Conservation (phyloP, 2,113 vertebrate genomes). For the Aphelocoma coerulescens region DNA sequence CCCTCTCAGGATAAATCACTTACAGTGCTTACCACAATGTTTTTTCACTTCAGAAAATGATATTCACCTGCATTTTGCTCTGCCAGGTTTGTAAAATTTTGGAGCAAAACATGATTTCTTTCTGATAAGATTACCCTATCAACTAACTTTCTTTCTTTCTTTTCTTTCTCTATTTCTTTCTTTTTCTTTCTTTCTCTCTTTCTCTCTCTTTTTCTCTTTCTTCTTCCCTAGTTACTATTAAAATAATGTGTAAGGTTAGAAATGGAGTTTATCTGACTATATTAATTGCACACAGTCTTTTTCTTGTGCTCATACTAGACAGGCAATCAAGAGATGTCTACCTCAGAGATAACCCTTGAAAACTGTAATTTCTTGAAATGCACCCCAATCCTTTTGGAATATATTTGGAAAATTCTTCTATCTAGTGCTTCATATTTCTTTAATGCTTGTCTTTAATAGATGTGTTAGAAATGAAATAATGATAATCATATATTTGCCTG, state of each 20-base stretch:
- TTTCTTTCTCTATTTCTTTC: background rate
- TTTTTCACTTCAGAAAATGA: background rate
- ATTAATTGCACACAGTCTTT: background rate
- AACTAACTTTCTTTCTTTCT: background rate
- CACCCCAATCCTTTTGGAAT: background rate
- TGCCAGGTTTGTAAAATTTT: background rate
- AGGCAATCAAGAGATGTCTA: background rate
- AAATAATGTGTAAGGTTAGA: background rate
- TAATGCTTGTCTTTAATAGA: background rate
- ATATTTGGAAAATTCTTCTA: background rate
- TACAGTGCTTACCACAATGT: background rate
- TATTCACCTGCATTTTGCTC: background rate
- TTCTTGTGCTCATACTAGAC: background rate
- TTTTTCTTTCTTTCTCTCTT: too few relatives aligned
- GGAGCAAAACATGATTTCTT: background rate
- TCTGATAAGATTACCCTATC: background rate
- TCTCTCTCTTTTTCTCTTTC: background rate
- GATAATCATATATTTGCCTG: background rate
- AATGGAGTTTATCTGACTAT: background rate
- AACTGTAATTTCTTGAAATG: background rate
- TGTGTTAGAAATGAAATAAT: background rate
- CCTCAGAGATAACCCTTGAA: background rate
- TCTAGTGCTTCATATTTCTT: background rate
- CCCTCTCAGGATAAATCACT: background rate
- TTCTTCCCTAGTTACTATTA: background rate